Percentiles rank a stretch among this genome's conserved stretches.
Conservation (phyloP, 2,888 invertebrate species). For the Drosophila robusta region DNA sequence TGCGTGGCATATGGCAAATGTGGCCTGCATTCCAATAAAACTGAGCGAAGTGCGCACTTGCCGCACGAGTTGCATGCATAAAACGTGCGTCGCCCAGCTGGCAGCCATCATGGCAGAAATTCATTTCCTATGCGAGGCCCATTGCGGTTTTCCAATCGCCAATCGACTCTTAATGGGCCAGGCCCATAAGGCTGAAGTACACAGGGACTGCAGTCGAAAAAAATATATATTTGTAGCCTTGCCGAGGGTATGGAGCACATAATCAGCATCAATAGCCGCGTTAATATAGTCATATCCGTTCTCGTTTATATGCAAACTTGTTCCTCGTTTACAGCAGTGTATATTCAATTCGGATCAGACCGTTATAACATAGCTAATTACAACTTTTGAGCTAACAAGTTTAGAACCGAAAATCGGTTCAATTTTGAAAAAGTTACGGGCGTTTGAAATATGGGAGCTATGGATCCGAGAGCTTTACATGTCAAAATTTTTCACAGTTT, state of each 20-base stretch:
- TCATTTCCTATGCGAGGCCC: constrained; percentile 37
- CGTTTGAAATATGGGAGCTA: too few relatives aligned
- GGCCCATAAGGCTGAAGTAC: constrained; percentile 17
- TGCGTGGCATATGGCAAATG: constrained; percentile 67
- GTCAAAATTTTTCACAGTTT: too few relatives aligned
- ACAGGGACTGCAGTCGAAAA: constrained; percentile 3
- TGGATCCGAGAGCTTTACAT: too few relatives aligned
- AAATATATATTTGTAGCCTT: background rate
- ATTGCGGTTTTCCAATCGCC: constrained; percentile 30
- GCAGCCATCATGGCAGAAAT: constrained; percentile 21
- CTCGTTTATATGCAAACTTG: too few relatives aligned
- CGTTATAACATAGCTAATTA: too few relatives aligned
- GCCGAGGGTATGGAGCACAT: background rate
- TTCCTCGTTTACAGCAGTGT: too few relatives aligned
- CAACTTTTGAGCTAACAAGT: too few relatives aligned
- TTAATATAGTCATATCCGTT: too few relatives aligned
- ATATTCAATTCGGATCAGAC: too few relatives aligned
- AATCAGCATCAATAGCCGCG: too few relatives aligned
- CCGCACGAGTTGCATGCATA: constrained; percentile 13
- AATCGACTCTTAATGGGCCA: constrained; percentile 30
- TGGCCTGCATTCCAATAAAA: constrained; percentile 75
- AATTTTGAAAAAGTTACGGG: too few relatives aligned
- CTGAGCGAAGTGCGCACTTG: constrained; percentile 43
- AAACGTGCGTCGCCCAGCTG: background rate
- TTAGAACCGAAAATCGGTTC: too few relatives aligned